Percentiles rank a stretch among this genome's conserved stretches.
phyloP scores from a whole-genome alignment of 2,888 invertebrate genomes.

The Drosophila multiciliata region DNA sequence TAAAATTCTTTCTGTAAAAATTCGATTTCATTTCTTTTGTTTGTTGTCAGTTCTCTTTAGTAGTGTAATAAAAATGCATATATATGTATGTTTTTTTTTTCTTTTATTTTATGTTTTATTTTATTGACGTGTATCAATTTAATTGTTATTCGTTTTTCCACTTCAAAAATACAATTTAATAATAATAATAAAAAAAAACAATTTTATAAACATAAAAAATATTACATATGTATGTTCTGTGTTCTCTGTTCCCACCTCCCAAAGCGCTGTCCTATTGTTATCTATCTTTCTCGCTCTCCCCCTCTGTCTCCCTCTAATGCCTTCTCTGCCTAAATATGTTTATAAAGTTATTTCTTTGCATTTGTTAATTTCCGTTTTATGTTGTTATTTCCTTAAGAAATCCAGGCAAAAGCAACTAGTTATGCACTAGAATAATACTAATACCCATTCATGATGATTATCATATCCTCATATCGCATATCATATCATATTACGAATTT shows the following conservation, averaged over 20 bases:
- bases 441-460: conserved; percentile 47
- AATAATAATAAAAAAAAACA: conserved; percentile 68
- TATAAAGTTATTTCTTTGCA: conserved; percentile 10
- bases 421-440: conserved; percentile 55
- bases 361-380: conserved; percentile 25
- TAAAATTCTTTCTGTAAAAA: background rate
- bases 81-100: conserved; percentile 6
- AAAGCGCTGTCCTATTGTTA: conserved; percentile 16
- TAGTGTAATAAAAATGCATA: conserved; percentile 25
- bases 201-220: conserved; percentile 76
- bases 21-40: background rate
- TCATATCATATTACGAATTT: conserved; percentile 29
- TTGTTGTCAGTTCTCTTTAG: background rate
- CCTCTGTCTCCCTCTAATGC: conserved; percentile 1
- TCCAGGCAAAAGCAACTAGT: conserved; percentile 47
- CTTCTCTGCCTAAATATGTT: conserved; percentile 9
- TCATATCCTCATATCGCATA: conserved; percentile 26
- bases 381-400: conserved; percentile 31
- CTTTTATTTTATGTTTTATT: conserved; percentile 54
- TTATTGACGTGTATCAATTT: conserved; percentile 83
- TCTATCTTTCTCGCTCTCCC: conserved; percentile 9
- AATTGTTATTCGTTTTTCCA: conserved; percentile 70
- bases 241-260: conserved; percentile 28
- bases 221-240: conserved; percentile 72
- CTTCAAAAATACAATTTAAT: conserved; percentile 78